Base-by-base conservation (phyloP, 1,140 invertebrate genomes). In the Linepithema humile region DNA sequence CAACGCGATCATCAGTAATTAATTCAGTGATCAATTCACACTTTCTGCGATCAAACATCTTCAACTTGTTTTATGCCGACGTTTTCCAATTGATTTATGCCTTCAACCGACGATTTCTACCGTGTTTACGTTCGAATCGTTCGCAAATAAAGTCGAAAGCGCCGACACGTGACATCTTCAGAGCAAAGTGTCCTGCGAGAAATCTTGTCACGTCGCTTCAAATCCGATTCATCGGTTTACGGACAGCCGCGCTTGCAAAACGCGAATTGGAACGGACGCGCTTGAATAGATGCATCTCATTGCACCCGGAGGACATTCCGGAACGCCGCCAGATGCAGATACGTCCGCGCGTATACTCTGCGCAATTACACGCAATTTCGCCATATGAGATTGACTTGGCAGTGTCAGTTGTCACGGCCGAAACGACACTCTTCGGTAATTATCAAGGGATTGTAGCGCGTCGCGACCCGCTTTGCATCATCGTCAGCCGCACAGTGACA, bases 351-450 rank as follows among this genome's bases (percentile, higher is more conserved):
- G 9, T 38, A n/a, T n/a, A n/a, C n/a, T n/a, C n/a, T n/a, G 40
- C 12, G 32, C 35, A 87, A 77, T 87, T 64, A 32, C 48, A 23
- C 12, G 48, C 38, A 20, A 77, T 86, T 65, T 77, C 15, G 35
- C 38, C 32, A 67, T 35, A 45, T 38, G 10, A 26, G 29, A 78
- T 87, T 53, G 78, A 86, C 50, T 72, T 35, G 5, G 4, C 38
- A 50, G 65, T 74, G 69, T 74, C 40, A 60, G 5, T 32, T 82
- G 69, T 73, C 69, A 72, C 40, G 40, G 32, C 20, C 59, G 15
- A 15, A 40, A 26, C 38, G 53, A 57, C 40, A n/a, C 9, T 38
- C 50, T 17, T 73, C 20, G 53, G 29, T 10, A 74, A 20, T 74
- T 60, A 74, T 74, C 60, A 74, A 17, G 3, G 17, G 17, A 40